Percentiles rank a stretch among this genome's conserved stretches.
Evolutionary conservation across 2,888 invertebrate genomes (phyloP).

Genomic region (Nemapogon koenigi): DNA sequence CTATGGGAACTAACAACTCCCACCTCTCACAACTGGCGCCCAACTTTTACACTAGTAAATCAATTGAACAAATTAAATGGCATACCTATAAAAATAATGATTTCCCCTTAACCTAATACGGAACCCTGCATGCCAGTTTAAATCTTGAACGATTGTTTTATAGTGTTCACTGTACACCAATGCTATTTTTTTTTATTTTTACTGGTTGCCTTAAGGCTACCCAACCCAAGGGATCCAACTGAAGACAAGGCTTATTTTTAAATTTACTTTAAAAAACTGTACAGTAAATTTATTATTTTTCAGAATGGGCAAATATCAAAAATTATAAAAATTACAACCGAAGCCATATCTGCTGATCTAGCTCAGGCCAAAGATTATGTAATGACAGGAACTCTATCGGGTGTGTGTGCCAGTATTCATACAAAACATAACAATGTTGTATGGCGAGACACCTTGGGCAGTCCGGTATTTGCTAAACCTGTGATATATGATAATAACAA

Average conservation of each 20-base stretch:
- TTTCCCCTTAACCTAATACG: too few species aligned
- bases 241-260: neutral
- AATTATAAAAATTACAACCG: constrained; percentile 37
- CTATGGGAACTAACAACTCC: too few species aligned
- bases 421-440: constrained; percentile 52
- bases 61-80: too few species aligned
- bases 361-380: constrained; percentile 40
- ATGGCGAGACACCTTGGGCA: constrained; percentile 66
- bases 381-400: constrained; percentile 64
- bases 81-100: too few species aligned
- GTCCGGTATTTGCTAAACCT: constrained; percentile 73
- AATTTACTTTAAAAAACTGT: neutral
- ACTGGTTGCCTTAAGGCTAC: too few species aligned
- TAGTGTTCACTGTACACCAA: too few species aligned
- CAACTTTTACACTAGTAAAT: too few species aligned
- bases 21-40: too few species aligned
- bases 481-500: constrained; percentile 59
- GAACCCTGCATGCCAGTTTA: too few species aligned
- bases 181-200: too few species aligned
- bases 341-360: constrained; percentile 56
- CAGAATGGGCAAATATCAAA: constrained; percentile 53
- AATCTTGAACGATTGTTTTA: too few species aligned
- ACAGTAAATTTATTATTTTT: constrained; percentile 20
- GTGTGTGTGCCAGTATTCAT: constrained; percentile 60
- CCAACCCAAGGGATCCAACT: too few species aligned